Base-by-base conservation (phyloP, 2,113 vertebrate species). In the Seriola quinqueradiata region DNA sequence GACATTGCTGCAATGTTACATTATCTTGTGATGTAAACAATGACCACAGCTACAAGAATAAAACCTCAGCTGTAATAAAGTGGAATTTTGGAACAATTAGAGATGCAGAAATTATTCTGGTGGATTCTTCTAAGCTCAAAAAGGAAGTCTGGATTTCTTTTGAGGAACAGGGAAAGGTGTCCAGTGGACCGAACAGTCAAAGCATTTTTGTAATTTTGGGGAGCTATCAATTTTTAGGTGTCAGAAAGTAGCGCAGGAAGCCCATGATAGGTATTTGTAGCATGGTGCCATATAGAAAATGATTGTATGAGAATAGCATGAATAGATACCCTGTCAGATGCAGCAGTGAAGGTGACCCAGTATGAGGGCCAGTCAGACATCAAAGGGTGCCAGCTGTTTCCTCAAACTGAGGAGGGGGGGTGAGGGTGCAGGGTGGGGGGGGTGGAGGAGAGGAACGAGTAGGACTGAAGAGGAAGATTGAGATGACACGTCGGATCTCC, bases 351-450 rank as follows among this genome's bases (percentile, higher is more conserved):
- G 94, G 95, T 96, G 97, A 96, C 95, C 91, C 71, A 91, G 92
- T 92, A 89, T 79, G 87, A 87, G 93, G 93, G 90, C 95, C 92
- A 82, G 87, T 92, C 91, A 94, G 91, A 93, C 91, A 97, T 97
- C 96, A 97, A 98, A 98, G 96, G 95, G 94, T 95, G 95, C 93
- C 90, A 96, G 96, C 90, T 96, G 96, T 94, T 96, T 95, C 84
- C 90, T 95, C 93, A 95, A 94, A 95, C 92, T 94, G 87, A 78
- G 82, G 77, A 61, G 90, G 92, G 91, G 90, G 92, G 90, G 92
- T 1, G 38, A 3, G 38, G 89, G 25, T 25, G 25, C 1, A 2
- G 25, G 25, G 25, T 2, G 38, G 38, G 38, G 38, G 5, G 38
- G 38, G 5, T 91, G 95, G 93, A 88, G 94, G 93, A 85, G 83